These are phyloP conservation scores for Fragum fragum DNA, from an alignment of 2,888 invertebrate species.

Conservation along the genomic window DNA sequence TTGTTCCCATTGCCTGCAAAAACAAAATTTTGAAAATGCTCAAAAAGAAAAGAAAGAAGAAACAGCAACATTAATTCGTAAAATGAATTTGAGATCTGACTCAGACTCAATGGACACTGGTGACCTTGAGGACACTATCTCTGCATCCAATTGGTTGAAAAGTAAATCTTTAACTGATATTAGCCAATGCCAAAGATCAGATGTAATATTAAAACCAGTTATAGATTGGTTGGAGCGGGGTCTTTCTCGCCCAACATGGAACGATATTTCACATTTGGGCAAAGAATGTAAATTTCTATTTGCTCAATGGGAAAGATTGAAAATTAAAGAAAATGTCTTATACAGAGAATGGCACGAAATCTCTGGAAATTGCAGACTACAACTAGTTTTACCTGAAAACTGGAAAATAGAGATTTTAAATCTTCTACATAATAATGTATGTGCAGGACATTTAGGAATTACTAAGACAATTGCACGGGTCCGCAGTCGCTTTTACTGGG, in stretches of 20 bases:
- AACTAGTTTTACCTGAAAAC: neutral
- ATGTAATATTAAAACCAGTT: neutral
- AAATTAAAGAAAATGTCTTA: neutral
- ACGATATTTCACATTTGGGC: neutral
- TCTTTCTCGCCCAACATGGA: neutral
- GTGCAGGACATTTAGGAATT: slow-evolving; percentile 45
- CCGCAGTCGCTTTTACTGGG: slow-evolving; percentile 29
- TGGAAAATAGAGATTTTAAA: neutral
- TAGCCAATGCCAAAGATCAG: neutral
- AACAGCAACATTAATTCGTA: neutral
- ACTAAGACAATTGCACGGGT: slow-evolving; percentile 1
- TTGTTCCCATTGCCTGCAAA: neutral
- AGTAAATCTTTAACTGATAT: neutral
- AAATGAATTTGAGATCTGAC: neutral
- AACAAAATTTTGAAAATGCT: neutral
- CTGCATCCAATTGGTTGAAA: neutral
- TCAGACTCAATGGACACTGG: neutral
- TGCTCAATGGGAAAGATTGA: neutral
- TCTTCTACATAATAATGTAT: slow-evolving; percentile 19
- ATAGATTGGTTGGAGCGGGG: neutral
- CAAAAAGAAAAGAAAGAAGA: neutral
- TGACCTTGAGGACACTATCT: neutral
- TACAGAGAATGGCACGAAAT: neutral
- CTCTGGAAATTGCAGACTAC: neutral
- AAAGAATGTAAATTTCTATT: neutral